Evolutionary conservation across 2,888 invertebrate genomes (phyloP).

Genomic region (Trichogramma evanescens): DNA sequence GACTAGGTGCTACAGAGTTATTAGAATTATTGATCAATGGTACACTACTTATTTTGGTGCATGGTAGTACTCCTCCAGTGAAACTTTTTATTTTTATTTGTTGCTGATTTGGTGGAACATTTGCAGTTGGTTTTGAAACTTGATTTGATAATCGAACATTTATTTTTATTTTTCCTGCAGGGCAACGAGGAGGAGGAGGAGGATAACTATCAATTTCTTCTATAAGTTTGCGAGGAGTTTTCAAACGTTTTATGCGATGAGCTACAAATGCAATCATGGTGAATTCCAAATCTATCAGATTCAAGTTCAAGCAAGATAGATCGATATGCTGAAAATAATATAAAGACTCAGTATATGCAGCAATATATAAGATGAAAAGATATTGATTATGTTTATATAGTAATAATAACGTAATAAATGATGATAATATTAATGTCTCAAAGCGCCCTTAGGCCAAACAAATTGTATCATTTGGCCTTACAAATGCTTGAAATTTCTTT

Average conservation of each 20-base stretch:
- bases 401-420: background rate
- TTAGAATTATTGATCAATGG: constrained; percentile 42
- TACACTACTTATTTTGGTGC: constrained; percentile 45
- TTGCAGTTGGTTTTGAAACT: constrained; percentile 31
- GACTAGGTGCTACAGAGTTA: constrained; percentile 35
- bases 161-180: constrained; percentile 60
- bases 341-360: constrained; percentile 14
- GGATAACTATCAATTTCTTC: constrained; percentile 61
- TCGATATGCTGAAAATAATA: constrained; percentile 56
- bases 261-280: constrained; percentile 75
- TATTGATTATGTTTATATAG: background rate
- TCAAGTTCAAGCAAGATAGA: constrained; percentile 58
- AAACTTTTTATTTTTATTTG: constrained; percentile 40
- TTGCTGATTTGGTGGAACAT: constrained; percentile 22
- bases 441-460: constrained; percentile 19
- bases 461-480: constrained; percentile 19
- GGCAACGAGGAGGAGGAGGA: constrained; percentile 57
- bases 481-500: constrained; percentile 21
- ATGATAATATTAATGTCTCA: constrained; percentile 3
- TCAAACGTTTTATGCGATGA: constrained; percentile 70
- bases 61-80: constrained; percentile 36
- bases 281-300: constrained; percentile 60
- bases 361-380: constrained; percentile 5
- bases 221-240: constrained; percentile 64
- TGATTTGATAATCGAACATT: constrained; percentile 50